Conservation (phyloP, 2,113 vertebrate species). For the Nannospalax galili region DNA sequence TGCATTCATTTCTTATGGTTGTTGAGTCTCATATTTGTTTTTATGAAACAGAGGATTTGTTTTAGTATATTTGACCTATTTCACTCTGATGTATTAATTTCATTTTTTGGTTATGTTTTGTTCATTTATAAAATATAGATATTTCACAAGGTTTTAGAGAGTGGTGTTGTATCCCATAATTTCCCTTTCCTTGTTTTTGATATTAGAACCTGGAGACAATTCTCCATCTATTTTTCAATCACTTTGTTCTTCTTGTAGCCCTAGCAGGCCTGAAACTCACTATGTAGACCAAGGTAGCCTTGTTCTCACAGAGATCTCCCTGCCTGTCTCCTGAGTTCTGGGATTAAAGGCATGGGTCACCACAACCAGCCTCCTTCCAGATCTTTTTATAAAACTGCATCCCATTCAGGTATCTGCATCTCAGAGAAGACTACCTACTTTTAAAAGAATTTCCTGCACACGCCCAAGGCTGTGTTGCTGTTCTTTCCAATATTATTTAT, state of each 20-base stretch:
- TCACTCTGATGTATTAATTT: not conserved
- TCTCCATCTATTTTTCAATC: not conserved
- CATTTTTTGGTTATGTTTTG: not conserved
- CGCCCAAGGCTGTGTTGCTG: not conserved
- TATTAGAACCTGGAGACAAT: not conserved
- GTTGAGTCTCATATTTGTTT: no score
- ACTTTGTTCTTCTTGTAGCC: not conserved
- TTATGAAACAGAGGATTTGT: no score
- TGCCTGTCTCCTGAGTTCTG: no score
- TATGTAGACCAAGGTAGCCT: no score
- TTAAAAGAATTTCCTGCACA: not conserved
- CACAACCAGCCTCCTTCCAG: not conserved
- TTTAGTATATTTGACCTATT: not conserved
- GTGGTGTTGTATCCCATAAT: not conserved
- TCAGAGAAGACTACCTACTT: not conserved
- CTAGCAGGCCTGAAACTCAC: no score
- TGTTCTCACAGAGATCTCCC: no score
- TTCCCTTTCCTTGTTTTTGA: not conserved
- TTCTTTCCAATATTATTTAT: not conserved
- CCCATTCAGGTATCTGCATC: not conserved
- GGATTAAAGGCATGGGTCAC: no score
- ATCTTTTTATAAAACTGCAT: not conserved
- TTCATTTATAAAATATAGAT: not conserved
- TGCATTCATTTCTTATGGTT: slow-evolving; percentile 11
- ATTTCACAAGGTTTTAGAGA: not conserved